Conservation (phyloP, 2,797 vertebrate species). For the Eutrigla gurnardus region DNA sequence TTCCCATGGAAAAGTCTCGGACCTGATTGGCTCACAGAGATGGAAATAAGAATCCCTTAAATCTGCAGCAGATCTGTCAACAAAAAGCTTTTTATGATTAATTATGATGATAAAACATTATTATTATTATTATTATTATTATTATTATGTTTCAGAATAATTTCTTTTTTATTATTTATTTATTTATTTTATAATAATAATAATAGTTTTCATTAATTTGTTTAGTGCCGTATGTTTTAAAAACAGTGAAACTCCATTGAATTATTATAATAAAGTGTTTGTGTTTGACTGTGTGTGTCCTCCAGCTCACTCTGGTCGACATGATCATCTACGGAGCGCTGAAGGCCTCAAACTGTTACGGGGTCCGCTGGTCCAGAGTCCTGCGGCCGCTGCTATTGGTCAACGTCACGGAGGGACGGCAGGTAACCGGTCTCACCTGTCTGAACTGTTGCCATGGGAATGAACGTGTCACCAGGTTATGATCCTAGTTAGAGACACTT, state of each 20-base stretch:
- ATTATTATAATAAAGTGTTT: background rate
- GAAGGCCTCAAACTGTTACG: constrained; percentile 70
- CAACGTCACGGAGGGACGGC: constrained; percentile 93
- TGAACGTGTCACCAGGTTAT: background rate
- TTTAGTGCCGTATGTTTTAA: no score
- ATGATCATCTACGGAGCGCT: constrained; percentile 87
- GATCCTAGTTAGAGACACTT: no score
- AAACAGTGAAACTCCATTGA: background rate
- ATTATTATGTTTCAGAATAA: no score
- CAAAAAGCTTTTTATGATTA: background rate
- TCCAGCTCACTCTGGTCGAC: constrained; percentile 89
- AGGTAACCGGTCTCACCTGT: constrained; percentile 80
- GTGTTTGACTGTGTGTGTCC: constrained; percentile 14
- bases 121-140: no score
- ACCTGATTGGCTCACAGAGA: background rate
- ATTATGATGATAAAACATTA: no score
- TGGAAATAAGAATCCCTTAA: background rate
- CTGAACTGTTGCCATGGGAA: background rate
- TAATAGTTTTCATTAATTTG: no score
- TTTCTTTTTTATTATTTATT: no score
- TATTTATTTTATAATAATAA: no score
- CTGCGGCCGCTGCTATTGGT: constrained; percentile 91
- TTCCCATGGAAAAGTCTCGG: background rate
- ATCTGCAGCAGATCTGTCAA: no score
- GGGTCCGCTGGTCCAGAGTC: constrained; percentile 90